Evolutionary conservation across 2,113 vertebrate genomes (phyloP).

Genomic region (Thomomys bottae): DNA sequence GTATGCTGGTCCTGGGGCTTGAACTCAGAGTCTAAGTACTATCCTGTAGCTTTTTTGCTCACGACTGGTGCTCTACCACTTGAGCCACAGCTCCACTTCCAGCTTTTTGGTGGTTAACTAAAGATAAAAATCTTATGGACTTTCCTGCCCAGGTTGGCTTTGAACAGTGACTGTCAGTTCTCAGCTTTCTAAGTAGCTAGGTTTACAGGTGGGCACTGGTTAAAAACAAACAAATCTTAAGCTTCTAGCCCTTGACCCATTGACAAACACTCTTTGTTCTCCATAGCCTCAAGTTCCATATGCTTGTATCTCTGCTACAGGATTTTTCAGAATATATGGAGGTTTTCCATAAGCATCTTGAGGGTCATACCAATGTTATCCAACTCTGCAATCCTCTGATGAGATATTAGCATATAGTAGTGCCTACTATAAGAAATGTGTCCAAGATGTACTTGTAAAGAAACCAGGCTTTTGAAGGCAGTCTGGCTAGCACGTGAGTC

Average conservation of each 20-base stretch:
- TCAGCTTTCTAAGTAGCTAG: no score
- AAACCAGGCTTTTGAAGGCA: neutral
- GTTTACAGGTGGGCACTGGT: no score
- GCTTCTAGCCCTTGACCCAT: neutral
- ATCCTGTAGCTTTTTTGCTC: no score
- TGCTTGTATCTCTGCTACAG: neutral
- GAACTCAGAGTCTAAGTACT: no score
- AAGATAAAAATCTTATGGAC: no score
- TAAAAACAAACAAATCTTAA: no score
- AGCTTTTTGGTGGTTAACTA: no score
- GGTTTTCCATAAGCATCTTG: neutral
- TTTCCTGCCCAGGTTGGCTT: no score
- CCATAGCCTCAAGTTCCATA: fast-evolving
- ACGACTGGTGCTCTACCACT: no score
- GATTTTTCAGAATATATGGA: neutral
- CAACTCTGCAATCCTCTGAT: neutral
- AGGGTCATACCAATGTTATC: neutral
- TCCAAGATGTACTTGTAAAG: neutral
- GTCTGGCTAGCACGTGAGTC: neutral
- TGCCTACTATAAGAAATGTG: neutral
- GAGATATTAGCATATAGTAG: neutral
- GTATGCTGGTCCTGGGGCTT: no score
- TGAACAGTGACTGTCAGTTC: no score
- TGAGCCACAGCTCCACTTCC: no score
- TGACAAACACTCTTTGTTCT: neutral